Percentiles rank a stretch among this genome's conserved stretches.
phyloP scores from a whole-genome alignment of 2,113 vertebrate species.

The Hyla sarda region DNA sequence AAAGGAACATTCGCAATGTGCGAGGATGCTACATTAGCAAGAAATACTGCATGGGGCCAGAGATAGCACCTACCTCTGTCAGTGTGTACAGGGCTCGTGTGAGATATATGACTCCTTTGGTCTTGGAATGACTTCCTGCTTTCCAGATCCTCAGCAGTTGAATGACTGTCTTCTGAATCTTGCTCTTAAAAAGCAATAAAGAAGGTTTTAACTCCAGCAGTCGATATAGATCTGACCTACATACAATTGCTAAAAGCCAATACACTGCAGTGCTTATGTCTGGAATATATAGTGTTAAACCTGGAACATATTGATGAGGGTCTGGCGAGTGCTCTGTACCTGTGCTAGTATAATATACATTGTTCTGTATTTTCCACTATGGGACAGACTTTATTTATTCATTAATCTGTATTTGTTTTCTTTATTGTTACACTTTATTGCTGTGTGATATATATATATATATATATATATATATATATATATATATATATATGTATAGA shows the following conservation, averaged over 20 bases:
- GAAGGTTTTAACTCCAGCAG: constrained; percentile 74
- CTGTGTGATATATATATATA: too few relatives aligned
- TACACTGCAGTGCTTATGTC: neutral
- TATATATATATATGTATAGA: too few relatives aligned
- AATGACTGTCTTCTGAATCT: constrained; percentile 80
- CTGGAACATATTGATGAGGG: too few relatives aligned
- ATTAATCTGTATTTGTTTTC: too few relatives aligned
- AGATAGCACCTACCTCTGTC: constrained; percentile 77
- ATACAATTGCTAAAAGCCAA: constrained; percentile 66
- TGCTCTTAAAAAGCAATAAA: constrained; percentile 81
- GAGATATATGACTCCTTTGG: constrained; percentile 77
- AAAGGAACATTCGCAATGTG: constrained; percentile 26
- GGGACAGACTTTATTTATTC: too few relatives aligned
- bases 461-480: too few relatives aligned
- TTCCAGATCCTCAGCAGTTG: constrained; percentile 88
- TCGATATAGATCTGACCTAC: constrained; percentile 67
- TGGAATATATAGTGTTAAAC: neutral
- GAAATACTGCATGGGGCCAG: constrained; percentile 5
- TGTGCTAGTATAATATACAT: neutral
- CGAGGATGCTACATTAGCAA: constrained; percentile 38
- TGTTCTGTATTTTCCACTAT: too few relatives aligned
- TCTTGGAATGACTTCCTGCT: constrained; percentile 84
- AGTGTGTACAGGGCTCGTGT: constrained; percentile 81
- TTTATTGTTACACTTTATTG: too few relatives aligned
- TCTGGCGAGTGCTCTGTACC: neutral